These are phyloP conservation scores for Parauchenoglanis ngamensis DNA, from an alignment of 2,797 vertebrate genomes.

Conservation along the genomic window DNA sequence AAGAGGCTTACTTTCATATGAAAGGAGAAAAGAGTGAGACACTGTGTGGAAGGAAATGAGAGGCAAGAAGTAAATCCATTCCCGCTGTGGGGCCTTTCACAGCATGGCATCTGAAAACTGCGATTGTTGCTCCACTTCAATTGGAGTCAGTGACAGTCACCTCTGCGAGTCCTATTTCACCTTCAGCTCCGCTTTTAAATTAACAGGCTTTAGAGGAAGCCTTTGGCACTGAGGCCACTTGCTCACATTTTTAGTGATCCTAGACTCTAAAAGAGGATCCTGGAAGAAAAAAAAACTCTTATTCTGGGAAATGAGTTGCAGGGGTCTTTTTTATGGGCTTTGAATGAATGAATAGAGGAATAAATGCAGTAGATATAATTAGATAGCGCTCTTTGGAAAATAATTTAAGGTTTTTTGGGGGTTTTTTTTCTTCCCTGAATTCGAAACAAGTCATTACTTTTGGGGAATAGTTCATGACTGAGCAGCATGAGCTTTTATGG, in stretches of 20 bases:
- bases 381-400: constrained; percentile 26
- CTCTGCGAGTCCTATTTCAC: constrained; percentile 46
- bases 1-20: constrained; percentile 26
- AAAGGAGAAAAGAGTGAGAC: constrained; percentile 19
- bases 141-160: constrained; percentile 47
- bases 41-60: constrained; percentile 33
- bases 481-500: background rate
- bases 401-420: background rate
- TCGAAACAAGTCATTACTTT: constrained; percentile 14
- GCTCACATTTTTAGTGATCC: constrained; percentile 36
- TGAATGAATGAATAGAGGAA: constrained; percentile 12
- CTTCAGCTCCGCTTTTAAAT: constrained; percentile 39
- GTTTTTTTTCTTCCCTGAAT: background rate
- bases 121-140: constrained; percentile 41
- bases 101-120: constrained; percentile 47
- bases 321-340: constrained; percentile 6
- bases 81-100: constrained; percentile 49
- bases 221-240: constrained; percentile 37
- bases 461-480: background rate
- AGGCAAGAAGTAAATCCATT: constrained; percentile 33
- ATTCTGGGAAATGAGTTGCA: constrained; percentile 24
- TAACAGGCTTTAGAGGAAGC: constrained; percentile 46
- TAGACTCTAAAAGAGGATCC: constrained; percentile 35
- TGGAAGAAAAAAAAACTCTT: background rate
- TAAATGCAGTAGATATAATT: constrained; percentile 9